A percentile compares a stretch with the other conserved stretches of the same genome.
Conservation (phyloP, 1,140 invertebrate genomes). For the Elysia chlorotica region DNA sequence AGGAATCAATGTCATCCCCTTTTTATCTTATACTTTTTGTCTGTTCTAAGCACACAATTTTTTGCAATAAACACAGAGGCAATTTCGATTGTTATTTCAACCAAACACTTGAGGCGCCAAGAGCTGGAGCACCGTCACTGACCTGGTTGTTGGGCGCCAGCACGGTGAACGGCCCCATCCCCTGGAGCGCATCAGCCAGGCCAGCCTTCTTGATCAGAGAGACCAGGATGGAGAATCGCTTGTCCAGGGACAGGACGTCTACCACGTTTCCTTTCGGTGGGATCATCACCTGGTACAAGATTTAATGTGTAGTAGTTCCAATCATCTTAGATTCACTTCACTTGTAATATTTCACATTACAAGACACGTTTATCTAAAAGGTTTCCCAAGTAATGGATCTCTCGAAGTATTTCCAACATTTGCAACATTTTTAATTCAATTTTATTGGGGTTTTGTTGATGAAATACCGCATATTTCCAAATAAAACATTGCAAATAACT, state of each 20-base stretch:
- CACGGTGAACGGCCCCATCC: conserved; percentile 38
- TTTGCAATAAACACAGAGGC: background rate
- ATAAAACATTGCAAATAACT: no score
- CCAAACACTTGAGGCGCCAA: background rate
- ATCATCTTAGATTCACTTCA: no score
- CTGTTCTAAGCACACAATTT: background rate
- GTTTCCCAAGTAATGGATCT: no score
- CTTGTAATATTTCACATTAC: no score
- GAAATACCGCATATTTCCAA: no score
- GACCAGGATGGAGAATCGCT: conserved; percentile 34
- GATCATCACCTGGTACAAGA: conserved; percentile 40
- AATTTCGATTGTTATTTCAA: background rate
- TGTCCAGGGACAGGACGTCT: conserved; percentile 35
- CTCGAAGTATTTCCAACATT: no score
- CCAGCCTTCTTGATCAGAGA: conserved; percentile 36
- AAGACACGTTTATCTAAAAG: no score
- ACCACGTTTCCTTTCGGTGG: conserved; percentile 41
- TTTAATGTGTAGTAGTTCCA: no score
- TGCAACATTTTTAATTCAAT: no score
- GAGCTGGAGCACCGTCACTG: background rate
- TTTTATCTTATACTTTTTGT: no score
- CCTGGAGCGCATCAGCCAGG: conserved; percentile 35
- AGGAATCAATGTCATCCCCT: no score
- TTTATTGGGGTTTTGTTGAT: no score
- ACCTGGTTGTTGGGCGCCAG: conserved; percentile 51